Base-by-base conservation (phyloP, 2,888 invertebrate genomes). In the Synanthedon myopaeformis region DNA sequence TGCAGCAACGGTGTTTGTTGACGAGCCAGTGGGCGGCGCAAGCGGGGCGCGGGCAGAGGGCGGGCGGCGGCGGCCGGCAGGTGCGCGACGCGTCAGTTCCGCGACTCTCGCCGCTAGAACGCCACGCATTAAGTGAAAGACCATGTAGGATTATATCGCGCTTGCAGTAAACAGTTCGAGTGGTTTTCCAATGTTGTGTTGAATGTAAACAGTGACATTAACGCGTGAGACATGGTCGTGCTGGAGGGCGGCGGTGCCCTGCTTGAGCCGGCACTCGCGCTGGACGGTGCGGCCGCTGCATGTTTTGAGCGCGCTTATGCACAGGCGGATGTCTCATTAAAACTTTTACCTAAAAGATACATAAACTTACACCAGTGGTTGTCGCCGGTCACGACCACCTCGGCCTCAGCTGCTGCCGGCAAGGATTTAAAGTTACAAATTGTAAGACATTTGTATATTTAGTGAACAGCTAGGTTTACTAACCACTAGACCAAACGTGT, bases 351-450 rank as follows among this genome's bases (percentile, higher is more conserved):
- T 73, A 96, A 96, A 89, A 90, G 96, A 73, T 96, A 94, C 85
- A 94, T 96, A 80, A 95, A 94, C 89, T 90, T 96, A 78, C 96
- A 96, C 83, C 94, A 95, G 84, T 95, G 95, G 94, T 89, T 96
- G 75, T 93, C 95, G 74, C 96, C 96, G 63, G 90, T 92, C 71
- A 91, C 93, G 62, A 81, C 84, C 19, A 82, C 86, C 48, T 79
- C 83, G 57, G 82, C 86, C 51, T 80, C 85, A 52, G 86, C 86
- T 57, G 82, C 91, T 85, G 86, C 91, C 82, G 88, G 85, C 58
- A 94, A 94, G 90, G 94, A 94, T 88, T 89, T 93, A 73, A 93
- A 93, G 86, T 90, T 92, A 74, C 92, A 93, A 91, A 91, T 93
- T 83, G 93, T 93, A 91, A 85, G 85, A 63, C 54, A 50, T 52